Percentiles rank a stretch among this genome's conserved stretches.
phyloP scores from a whole-genome alignment of 2,797 vertebrate species.

The Sebastes nivosus region DNA sequence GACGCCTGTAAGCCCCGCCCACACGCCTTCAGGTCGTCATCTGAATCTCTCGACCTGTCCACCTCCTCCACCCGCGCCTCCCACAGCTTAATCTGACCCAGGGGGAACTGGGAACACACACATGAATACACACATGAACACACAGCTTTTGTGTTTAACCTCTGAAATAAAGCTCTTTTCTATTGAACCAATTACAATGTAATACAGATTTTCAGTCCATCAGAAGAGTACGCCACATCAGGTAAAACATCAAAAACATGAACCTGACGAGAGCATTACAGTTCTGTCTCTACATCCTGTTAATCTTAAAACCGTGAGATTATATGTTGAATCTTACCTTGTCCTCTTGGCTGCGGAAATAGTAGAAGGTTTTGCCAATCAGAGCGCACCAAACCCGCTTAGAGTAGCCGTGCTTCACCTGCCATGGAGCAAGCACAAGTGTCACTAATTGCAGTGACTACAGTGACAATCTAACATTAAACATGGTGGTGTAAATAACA shows the following conservation, averaged over 20 bases:
- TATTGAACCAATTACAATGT: not conserved
- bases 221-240: not conserved
- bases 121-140: not conserved
- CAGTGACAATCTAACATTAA: not conserved
- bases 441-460: not conserved
- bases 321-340: conserved; percentile 83
- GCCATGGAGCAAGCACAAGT: conserved; percentile 1
- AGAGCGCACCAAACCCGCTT: conserved; percentile 96
- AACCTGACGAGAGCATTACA: not conserved
- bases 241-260: not conserved
- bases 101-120: conserved; percentile 88
- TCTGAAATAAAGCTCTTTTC: not conserved
- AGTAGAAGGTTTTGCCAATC: conserved; percentile 92
- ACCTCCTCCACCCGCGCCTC: conserved; percentile 93
- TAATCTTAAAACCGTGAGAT: not conserved
- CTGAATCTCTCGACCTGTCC: conserved; percentile 90
- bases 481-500: not conserved
- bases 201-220: not conserved
- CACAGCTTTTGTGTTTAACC: not conserved
- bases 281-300: not conserved
- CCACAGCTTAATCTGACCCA: conserved; percentile 96
- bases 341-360: conserved; percentile 96
- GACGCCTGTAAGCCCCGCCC: conserved; percentile 85
- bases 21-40: conserved; percentile 88
- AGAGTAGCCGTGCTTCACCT: conserved; percentile 97